Evolutionary conservation across 2,797 vertebrate species (phyloP).

Genomic region (Psittacula echo): DNA sequence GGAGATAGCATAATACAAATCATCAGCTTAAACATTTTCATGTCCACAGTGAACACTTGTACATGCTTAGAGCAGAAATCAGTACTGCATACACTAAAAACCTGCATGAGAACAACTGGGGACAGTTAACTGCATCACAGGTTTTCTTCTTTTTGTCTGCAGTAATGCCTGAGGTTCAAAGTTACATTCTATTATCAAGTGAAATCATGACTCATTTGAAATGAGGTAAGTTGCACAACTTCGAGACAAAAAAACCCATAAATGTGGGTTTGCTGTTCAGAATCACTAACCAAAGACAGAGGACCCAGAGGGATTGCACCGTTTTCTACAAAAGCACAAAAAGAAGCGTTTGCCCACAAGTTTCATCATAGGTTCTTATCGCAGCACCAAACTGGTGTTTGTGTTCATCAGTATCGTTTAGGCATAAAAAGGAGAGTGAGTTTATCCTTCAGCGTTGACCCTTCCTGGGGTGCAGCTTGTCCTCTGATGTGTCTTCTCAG

Average conservation of each 20-base stretch:
- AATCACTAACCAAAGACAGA: background rate
- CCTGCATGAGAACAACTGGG: background rate
- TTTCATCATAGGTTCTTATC: background rate
- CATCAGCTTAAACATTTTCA: background rate
- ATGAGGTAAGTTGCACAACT: background rate
- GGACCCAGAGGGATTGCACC: fast-evolving
- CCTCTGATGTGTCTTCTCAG: background rate
- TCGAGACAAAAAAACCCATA: background rate
- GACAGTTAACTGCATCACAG: background rate
- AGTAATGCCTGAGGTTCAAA: background rate
- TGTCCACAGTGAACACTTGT: background rate
- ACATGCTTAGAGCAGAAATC: background rate
- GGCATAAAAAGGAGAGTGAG: background rate
- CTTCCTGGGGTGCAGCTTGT: background rate
- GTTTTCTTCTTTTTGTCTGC: background rate
- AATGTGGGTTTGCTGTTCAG: background rate
- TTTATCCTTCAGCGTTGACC: background rate
- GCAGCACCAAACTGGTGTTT: background rate
- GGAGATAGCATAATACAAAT: too few relatives aligned
- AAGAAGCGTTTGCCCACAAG: background rate
- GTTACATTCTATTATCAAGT: background rate
- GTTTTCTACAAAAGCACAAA: background rate
- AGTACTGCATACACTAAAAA: background rate
- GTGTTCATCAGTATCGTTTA: background rate
- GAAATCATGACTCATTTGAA: background rate